Evolutionary conservation across 2,113 vertebrate genomes (phyloP), one percentile per base, ranked within the genome.

Genomic region (Tragulus kanchil): DNA sequence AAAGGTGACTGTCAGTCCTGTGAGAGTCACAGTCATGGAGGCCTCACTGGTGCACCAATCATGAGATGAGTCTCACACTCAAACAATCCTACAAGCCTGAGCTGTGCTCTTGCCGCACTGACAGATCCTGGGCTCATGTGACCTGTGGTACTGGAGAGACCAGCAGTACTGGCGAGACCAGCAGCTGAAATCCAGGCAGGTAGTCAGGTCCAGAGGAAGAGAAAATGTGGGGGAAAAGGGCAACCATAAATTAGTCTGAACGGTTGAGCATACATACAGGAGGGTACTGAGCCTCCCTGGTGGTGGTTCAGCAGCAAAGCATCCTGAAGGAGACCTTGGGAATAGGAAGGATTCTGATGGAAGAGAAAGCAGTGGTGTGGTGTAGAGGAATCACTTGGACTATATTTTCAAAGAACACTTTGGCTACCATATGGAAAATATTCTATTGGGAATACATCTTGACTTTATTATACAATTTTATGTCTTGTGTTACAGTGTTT

Each of bases 51-150:
- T 58, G 36, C 90, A 25, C 7, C 19, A 65, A 17, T 6, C 12
- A 4, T 21, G 28, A 36, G 25, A 59, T 6, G 62, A 59, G 4
- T 31, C 42, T 14, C 21, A 42, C 23, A 17, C 13, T 10, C 59
- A 92, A 54, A 90, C 25, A 36, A 1, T 23, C 19, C 59, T 19
- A 13, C 6, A 25, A 1, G 5, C 10, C 19, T 23, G 6, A 62
- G 7, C 23, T 42, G 42, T 52, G 48, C 4, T 69, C 19, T 59
- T 28, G 4, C n/a, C 19, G 1, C 2, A 10, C 5, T 0, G 17
- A 4, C n/a, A 19, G 4, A 11, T 2, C 58, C n/a, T 28, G 5
- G 50, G 26, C 4, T 21, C 5, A 1, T 62, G 23, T 61, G 26
- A 42, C 16, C 6, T 59, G 13, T 36, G 36, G 36, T 36, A 36